Evolutionary conservation across 1,140 invertebrate genomes (phyloP).

Genomic region (Neomicropteryx cornuta): DNA sequence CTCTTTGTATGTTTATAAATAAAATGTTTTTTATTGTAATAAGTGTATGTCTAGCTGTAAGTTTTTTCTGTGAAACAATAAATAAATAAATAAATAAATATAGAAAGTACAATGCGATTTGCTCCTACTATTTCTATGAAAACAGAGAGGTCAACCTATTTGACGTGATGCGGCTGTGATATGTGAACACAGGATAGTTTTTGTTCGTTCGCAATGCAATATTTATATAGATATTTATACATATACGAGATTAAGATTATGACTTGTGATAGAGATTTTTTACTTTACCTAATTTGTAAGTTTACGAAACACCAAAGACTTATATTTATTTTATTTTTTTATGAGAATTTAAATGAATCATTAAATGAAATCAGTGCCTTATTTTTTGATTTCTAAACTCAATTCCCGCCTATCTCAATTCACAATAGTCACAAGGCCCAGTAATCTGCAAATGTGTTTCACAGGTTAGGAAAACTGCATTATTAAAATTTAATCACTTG

Average conservation of each 20-base stretch:
- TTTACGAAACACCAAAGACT: conserved; percentile 16
- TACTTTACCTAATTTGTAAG: conserved; percentile 1
- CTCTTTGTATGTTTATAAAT: conserved; percentile 2
- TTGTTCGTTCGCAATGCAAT: conserved; percentile 3
- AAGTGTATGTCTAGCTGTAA: too few species aligned
- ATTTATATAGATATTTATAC: conserved; percentile 2
- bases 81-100: too few species aligned
- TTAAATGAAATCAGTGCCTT: conserved; percentile 15
- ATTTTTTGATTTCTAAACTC: conserved; percentile 15
- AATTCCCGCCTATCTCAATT: too few species aligned
- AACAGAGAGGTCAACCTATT: conserved; percentile 5
- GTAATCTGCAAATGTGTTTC: conserved; percentile 6
- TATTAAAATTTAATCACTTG: background rate
- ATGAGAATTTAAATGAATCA: conserved; percentile 12
- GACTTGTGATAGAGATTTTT: conserved; percentile 1
- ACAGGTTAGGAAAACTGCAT: background rate
- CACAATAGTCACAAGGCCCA: background rate
- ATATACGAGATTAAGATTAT: conserved; percentile 4
- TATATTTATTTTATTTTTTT: conserved; percentile 14
- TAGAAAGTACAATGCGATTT: conserved; percentile 2
- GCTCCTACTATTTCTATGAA: conserved; percentile 1
- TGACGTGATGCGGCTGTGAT: conserved; percentile 14
- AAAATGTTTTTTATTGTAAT: too few species aligned
- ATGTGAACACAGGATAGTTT: conserved; percentile 15
- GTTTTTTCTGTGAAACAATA: too few species aligned